Evolutionary conservation across 2,113 vertebrate genomes (phyloP), one percentile per base, ranked within the genome.

Genomic region (Todiramphus saurophagus): DNA sequence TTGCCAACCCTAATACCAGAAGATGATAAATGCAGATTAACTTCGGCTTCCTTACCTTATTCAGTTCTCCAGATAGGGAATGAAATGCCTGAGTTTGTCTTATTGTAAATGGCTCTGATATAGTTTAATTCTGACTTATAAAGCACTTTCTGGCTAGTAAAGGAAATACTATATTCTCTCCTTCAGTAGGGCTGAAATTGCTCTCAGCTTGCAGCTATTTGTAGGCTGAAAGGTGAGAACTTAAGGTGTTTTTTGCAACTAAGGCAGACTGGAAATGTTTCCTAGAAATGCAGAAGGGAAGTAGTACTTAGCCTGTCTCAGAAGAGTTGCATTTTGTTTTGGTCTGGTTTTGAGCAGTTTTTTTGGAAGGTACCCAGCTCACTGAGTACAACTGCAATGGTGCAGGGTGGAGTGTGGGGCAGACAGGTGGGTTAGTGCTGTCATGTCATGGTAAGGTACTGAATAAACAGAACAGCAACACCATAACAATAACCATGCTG

Each of bases 21-120:
- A 76, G 77, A 96, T 66, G 68, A 94, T 85, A 85, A 90, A 95
- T 19, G 37, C 33, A 79, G 63, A 93, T 94, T 90, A 74, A 96
- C 82, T 81, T 73, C n/a, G 78, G n/a, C 60, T 94, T 85, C 73
- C 82, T 93, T 60, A 74, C 37, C 5, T 23, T 80, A 79, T 64
- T 84, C 44, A 39, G 33, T 66, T 95, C 55, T 90, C 10, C 51
- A 83, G 85, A 84, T 33, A 90, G 53, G 60, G 50, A 92, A 79
- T n/a, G 48, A 96, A 94, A 91, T 86, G 51, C n/a, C n/a, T 33
- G 63, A 66, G 62, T 87, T 93, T 90, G 84, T 94, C 51, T 86
- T 86, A 58, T 48, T 78, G 73, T 64, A 92, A 95, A 81, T 87
- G 64, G 12, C 39, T 81, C 43, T 86, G 63, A 48, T 86, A 39